Base-by-base conservation (phyloP, 1,140 invertebrate genomes). In the Tetramorium simillimum region DNA sequence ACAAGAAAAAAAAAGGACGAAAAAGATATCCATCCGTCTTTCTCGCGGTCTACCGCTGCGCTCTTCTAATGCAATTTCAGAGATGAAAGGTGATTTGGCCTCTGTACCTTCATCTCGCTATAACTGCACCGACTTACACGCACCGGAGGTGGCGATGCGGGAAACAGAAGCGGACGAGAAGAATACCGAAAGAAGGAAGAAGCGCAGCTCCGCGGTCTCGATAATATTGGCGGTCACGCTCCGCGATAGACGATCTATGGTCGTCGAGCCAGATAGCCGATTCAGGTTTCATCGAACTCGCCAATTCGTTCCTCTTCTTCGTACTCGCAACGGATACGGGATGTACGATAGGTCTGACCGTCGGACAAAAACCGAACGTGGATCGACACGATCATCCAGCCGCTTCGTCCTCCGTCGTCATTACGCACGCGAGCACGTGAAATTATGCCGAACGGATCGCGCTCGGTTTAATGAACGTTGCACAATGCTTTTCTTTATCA, bases 401-500 rank as follows among this genome's bases (percentile, higher is more conserved):
- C n/a, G 10, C 51, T 78, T 18, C 58, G 60, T 43, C 10, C 63
- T 21, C 43, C 63, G 58, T 63, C 75, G 33, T 78, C 28, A 16
- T 60, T 60, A 76, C n/a, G 53, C 51, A 21, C 37, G 16, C 43
- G 40, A 77, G 24, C 40, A 24, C 58, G 40, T 78, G 58, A 78
- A 78, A 78, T 65, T 49, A 60, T 37, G 10, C 40, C 75, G 40
- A 49, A 51, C 40, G 12, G 9, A 18, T 37, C 28, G 43, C 43
- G 60, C 24, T 28, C 43, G 58, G 24, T 65, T 78, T 65, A 78
- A 78, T 51, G 33, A 78, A 78, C 76, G 76, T 24, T 21, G n/a
- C 40, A 49, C 75, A 63, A 78, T 63, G 53, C 53, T 28, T 58
- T 60, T 33, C 43, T 28, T 78, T 78, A 70, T 70, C 37, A 33